Base-by-base conservation (phyloP, 2,888 invertebrate genomes). In the Myopa tessellatipennis region DNA sequence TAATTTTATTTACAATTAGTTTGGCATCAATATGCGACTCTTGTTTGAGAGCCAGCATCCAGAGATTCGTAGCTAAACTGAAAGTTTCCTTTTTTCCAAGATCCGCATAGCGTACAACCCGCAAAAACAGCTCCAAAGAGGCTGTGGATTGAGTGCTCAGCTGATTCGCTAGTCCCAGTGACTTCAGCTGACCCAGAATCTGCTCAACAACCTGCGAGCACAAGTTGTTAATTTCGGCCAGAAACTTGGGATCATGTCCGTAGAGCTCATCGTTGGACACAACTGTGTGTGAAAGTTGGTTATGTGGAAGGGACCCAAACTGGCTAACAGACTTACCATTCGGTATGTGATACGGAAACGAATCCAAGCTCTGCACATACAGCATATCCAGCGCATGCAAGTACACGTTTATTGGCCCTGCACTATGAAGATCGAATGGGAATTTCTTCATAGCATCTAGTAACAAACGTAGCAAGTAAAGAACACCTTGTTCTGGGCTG, bases 191-290 rank as follows among this genome's bases (percentile, higher is more conserved):
- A 1, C 90, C 90, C 6, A 96, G 88, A 79, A 97, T 90, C 88
- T 96, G 94, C 82, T 95, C 94, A 58, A 97, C 90, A 75, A 97
- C 91, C 81, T 94, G 92, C 0, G 93, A 92, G 80, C 94, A 93
- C 86, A 96, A 93, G 85, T 92, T 93, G 84, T 95, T 93, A 2
- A 98, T 91, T 88, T 96, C 95, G 4, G 90, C 90, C 72, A 97
- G 90, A 87, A 96, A 98, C 89, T 96, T 96, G 16, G 93, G 92
- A 90, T 98, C 97, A 14, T 94, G 93, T 8, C 98, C 98, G 87
- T 98, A 98, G 61, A 98, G 90, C 77, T 94, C 92, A 88, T 98
- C 98, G 87, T 98, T 98, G 4, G 98, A 97, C 85, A 98, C 94
- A 79, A 98, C 96, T 93, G 69, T 7, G 1, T 5, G 36, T 3